These are phyloP conservation scores for Cotesia chilonis DNA, from an alignment of 1,140 invertebrate species.

Conservation along the genomic window DNA sequence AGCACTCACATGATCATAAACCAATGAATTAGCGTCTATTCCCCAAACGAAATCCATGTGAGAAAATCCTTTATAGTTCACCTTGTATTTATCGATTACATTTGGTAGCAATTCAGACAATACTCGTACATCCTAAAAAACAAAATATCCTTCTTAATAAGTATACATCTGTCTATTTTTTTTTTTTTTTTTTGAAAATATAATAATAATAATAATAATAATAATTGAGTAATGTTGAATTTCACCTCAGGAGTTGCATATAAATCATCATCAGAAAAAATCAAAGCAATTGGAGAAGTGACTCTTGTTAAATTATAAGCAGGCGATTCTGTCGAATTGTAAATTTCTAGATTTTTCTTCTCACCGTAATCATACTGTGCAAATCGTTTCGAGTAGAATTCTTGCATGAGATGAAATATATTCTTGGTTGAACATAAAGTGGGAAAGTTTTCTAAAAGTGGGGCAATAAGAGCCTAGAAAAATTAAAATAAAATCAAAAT, in stretches of 20 bases:
- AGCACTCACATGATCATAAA: too few species aligned
- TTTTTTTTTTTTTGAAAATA: too few species aligned
- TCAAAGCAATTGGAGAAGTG: slow-evolving; percentile 14
- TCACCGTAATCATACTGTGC: slow-evolving; percentile 73
- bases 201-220: neutral
- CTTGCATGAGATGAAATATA: slow-evolving; percentile 58
- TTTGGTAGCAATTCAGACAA: too few species aligned
- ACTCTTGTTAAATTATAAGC: slow-evolving; percentile 71
- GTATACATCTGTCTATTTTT: too few species aligned
- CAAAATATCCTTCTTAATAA: too few species aligned
- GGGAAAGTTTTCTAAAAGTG: neutral
- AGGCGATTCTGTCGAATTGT: slow-evolving; percentile 70
- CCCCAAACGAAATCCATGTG: too few species aligned
- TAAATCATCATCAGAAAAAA: neutral
- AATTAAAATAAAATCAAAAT: too few species aligned
- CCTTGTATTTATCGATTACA: too few species aligned
- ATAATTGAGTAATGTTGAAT: neutral
- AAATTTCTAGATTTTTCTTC: slow-evolving; percentile 65
- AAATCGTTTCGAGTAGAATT: slow-evolving; percentile 69
- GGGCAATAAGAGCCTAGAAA: neutral
- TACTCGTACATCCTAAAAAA: too few species aligned
- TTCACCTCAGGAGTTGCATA: neutral
- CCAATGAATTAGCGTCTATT: too few species aligned
- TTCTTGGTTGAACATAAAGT: neutral
- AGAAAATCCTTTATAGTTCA: too few species aligned